Conservation (phyloP, 2,113 vertebrate species). For the Sinocyclocheilus anophthalmus region DNA sequence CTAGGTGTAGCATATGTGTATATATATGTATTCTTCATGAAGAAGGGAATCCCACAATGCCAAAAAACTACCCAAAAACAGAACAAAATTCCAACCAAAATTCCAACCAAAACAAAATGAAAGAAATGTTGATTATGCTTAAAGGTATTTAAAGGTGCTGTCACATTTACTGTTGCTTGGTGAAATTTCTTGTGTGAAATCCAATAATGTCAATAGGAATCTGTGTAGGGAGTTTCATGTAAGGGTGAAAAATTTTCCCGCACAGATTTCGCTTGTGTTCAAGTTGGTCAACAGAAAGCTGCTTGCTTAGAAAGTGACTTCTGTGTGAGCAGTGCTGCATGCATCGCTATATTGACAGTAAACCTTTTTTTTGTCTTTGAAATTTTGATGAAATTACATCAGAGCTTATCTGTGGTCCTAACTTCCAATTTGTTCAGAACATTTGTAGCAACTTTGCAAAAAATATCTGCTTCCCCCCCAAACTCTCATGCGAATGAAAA, state of each 20-base stretch:
- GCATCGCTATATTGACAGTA: neutral
- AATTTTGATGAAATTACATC: slow-evolving; percentile 11
- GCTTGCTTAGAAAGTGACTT: neutral
- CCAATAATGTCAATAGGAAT: neutral
- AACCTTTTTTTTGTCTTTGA: neutral
- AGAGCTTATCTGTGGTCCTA: neutral
- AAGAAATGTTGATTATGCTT: neutral
- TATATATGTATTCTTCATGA: neutral
- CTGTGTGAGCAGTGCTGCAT: neutral
- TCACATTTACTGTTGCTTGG: neutral
- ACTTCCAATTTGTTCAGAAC: slow-evolving; percentile 19
- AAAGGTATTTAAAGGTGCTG: neutral
- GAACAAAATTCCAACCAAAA: neutral
- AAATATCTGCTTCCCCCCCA: neutral
- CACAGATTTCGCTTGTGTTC: neutral
- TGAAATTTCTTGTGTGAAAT: neutral
- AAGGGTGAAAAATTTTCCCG: neutral
- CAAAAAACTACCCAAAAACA: neutral
- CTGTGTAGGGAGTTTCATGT: neutral
- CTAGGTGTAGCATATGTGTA: neutral
- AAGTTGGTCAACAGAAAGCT: neutral
- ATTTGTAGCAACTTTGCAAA: slow-evolving; percentile 7
- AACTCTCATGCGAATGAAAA: slow-evolving; percentile 6
- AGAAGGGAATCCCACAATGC: neutral
- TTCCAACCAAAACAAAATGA: neutral